These are phyloP conservation scores for Delichon dasypus DNA, from an alignment of 2,797 vertebrate species.

Conservation along the genomic window DNA sequence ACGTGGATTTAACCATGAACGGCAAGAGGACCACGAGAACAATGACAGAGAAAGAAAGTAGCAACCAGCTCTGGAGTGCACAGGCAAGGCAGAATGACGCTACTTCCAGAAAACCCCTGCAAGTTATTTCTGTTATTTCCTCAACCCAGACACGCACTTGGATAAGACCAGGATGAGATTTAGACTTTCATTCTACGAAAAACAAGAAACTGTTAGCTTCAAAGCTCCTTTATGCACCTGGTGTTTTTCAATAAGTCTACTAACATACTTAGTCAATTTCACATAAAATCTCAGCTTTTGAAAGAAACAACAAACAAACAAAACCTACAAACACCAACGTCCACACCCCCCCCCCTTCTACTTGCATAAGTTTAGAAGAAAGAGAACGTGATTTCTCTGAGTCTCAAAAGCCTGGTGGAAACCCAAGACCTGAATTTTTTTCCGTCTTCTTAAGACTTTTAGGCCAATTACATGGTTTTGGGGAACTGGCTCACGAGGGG, in stretches of 20 bases:
- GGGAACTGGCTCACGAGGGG: background rate
- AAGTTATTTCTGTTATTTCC: background rate
- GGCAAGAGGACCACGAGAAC: background rate
- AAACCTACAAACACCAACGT: background rate
- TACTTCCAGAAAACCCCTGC: conserved; percentile 7
- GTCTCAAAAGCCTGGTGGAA: background rate
- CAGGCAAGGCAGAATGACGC: background rate
- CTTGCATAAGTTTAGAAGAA: background rate
- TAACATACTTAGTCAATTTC: background rate
- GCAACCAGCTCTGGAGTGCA: background rate
- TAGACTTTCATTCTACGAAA: background rate
- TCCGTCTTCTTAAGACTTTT: background rate
- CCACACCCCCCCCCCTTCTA: background rate
- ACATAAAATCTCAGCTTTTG: background rate
- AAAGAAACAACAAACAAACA: background rate
- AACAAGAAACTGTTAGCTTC: background rate
- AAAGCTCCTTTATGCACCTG: background rate
- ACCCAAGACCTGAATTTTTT: background rate
- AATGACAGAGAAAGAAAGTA: conserved; percentile 19
- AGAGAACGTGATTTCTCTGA: background rate
- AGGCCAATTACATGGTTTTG: background rate
- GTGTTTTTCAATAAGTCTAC: background rate
- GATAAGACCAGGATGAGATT: background rate
- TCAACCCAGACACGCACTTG: background rate
- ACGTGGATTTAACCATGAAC: background rate